Percentiles rank a stretch among this genome's conserved stretches.
These are phyloP conservation scores for Orthosia incerta DNA, from an alignment of 2,888 invertebrate species.

Conservation along the genomic window DNA sequence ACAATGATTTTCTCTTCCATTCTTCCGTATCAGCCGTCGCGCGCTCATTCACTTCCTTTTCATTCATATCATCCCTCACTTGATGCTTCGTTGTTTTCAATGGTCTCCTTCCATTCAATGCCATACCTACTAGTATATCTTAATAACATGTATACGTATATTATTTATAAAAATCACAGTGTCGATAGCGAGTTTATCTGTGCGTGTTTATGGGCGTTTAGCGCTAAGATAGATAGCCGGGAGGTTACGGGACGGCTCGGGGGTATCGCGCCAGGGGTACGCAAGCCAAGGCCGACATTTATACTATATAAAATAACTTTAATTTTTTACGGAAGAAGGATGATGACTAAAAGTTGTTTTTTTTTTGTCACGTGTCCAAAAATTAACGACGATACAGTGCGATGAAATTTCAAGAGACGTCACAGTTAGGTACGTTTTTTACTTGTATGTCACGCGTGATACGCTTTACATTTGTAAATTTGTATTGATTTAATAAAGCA, in stretches of 20 bases:
- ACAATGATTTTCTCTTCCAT: background rate
- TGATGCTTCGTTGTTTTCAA: background rate
- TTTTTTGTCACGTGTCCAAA: too few relatives aligned
- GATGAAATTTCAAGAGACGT: too few relatives aligned
- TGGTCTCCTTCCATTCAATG: background rate
- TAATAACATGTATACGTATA: conserved; percentile 10
- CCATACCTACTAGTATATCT: conserved; percentile 6
- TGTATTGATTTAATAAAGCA: too few relatives aligned
- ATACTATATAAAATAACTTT: conserved; percentile 16
- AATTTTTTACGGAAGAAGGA: background rate
- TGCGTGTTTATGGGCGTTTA: conserved; percentile 67
- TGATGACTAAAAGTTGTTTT: too few relatives aligned
- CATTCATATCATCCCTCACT: background rate
- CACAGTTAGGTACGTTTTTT: too few relatives aligned
- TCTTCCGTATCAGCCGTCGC: background rate
- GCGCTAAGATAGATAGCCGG: conserved; percentile 66
- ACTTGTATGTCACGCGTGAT: too few relatives aligned
- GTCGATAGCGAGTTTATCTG: conserved; percentile 62
- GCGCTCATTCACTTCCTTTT: background rate
- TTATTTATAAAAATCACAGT: conserved; percentile 63
- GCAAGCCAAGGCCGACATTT: conserved; percentile 53
- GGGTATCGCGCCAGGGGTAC: conserved; percentile 70
- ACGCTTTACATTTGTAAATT: too few relatives aligned
- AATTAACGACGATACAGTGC: too few relatives aligned
- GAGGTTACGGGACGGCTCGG: conserved; percentile 71